phyloP scores from a whole-genome alignment of 2,113 vertebrate genomes.

The Seriola quinqueradiata region DNA sequence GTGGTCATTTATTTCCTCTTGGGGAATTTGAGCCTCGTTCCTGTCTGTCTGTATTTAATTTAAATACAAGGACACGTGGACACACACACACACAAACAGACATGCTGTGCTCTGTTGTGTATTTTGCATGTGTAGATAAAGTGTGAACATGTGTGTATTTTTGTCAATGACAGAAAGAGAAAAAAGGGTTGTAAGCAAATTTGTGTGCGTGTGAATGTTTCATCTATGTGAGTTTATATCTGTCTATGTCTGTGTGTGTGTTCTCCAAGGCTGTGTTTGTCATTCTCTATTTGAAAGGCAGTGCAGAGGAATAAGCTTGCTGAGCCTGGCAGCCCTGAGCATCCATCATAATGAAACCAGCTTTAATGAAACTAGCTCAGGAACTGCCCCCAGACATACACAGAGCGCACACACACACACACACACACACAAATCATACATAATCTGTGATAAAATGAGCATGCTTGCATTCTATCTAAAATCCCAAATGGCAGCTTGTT shows the following conservation, averaged over 20 bases:
- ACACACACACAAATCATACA: constrained; percentile 22
- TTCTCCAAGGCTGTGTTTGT: constrained; percentile 42
- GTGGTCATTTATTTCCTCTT: constrained; percentile 46
- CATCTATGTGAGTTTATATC: not conserved
- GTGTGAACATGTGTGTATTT: not conserved
- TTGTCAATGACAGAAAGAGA: not conserved
- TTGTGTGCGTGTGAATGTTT: not conserved
- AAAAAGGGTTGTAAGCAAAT: constrained; percentile 6
- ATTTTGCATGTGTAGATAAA: not conserved
- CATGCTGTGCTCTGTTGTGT: not conserved
- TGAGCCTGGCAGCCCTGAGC: constrained; percentile 61
- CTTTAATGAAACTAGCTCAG: constrained; percentile 74
- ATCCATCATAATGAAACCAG: constrained; percentile 77
- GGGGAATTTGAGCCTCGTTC: constrained; percentile 29
- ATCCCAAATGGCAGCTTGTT: constrained; percentile 24
- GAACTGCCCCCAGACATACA: constrained; percentile 45
- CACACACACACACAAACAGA: not conserved
- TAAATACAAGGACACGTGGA: not conserved
- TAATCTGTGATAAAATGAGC: constrained; percentile 53
- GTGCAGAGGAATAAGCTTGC: constrained; percentile 54
- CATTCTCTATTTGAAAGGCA: constrained; percentile 58
- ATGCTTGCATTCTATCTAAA: constrained; percentile 27
- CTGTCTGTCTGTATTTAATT: constrained; percentile 27
- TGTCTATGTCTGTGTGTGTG: not conserved
- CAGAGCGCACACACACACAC: constrained; percentile 15